Percentiles rank a stretch among this genome's conserved stretches.
Evolutionary conservation across 2,888 invertebrate genomes (phyloP).

Genomic region (Trichacis sp.): DNA sequence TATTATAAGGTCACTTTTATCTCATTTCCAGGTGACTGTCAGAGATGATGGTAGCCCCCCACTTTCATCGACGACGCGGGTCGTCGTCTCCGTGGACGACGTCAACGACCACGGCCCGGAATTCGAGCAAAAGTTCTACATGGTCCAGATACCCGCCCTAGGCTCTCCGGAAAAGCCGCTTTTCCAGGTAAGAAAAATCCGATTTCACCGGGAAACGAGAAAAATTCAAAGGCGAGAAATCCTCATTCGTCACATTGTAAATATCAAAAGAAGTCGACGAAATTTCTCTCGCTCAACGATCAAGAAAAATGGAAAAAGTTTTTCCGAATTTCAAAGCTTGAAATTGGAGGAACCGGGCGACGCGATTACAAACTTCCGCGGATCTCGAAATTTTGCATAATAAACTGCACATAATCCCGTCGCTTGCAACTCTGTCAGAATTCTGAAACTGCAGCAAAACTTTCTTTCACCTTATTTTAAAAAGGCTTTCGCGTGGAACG

Average conservation of each 20-base stretch:
- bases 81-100: conserved; percentile 85
- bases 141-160: conserved; percentile 80
- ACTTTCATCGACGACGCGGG: conserved; percentile 82
- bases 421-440: conserved; percentile 28
- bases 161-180: conserved; percentile 71
- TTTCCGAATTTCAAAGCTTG: not conserved
- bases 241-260: not conserved
- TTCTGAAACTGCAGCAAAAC: conserved; percentile 5
- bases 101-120: conserved; percentile 90
- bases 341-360: not conserved
- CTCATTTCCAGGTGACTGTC: conserved; percentile 73
- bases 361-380: not conserved
- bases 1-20: not conserved
- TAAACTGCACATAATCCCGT: conserved; percentile 27
- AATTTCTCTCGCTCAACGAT: no score
- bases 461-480: not conserved
- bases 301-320: not conserved
- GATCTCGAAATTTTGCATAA: conserved; percentile 11
- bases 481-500: not conserved
- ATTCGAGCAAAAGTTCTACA: conserved; percentile 86
- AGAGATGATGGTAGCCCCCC: conserved; percentile 80
- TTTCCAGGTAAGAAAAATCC: conserved; percentile 72
- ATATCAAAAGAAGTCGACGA: not conserved
- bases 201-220: not conserved
- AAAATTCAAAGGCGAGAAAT: not conserved